These are phyloP conservation scores for Drosophila fuyamai DNA, from an alignment of 1,140 invertebrate species.

Conservation along the genomic window DNA sequence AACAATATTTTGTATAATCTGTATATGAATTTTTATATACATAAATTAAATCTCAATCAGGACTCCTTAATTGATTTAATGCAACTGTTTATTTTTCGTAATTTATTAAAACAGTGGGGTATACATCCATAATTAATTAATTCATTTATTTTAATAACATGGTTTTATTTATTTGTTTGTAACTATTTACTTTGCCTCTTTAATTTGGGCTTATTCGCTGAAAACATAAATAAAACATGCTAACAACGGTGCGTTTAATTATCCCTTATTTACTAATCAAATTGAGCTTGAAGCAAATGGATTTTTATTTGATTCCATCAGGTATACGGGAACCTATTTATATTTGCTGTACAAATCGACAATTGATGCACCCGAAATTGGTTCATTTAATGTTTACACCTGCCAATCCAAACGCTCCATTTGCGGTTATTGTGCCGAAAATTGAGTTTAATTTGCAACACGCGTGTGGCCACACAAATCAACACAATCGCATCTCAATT, in stretches of 20 bases:
- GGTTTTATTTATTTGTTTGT: too few species aligned
- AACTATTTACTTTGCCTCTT: too few species aligned
- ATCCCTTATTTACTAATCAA: neutral
- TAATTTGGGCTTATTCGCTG: too few species aligned
- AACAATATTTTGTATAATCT: too few species aligned
- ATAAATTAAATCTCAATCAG: too few species aligned
- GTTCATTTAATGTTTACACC: slow-evolving; percentile 6
- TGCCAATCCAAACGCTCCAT: neutral
- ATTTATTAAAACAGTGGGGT: too few species aligned
- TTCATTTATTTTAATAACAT: too few species aligned
- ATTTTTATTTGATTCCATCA: neutral
- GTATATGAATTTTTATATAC: too few species aligned
- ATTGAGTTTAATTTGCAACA: slow-evolving; percentile 10
- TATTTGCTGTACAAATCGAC: neutral
- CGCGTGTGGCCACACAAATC: slow-evolving; percentile 7
- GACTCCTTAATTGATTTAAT: too few species aligned
- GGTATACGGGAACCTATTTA: neutral
- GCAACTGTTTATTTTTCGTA: too few species aligned
- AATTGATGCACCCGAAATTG: neutral
- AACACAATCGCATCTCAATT: slow-evolving; percentile 15
- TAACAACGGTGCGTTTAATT: neutral
- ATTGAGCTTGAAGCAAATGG: neutral
- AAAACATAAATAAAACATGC: neutral
- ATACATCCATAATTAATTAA: too few species aligned
- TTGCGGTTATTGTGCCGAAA: slow-evolving; percentile 9